Evolutionary conservation across 2,888 invertebrate genomes (phyloP), one percentile per base, ranked within the genome.

Genomic region (Andrena camellia): DNA sequence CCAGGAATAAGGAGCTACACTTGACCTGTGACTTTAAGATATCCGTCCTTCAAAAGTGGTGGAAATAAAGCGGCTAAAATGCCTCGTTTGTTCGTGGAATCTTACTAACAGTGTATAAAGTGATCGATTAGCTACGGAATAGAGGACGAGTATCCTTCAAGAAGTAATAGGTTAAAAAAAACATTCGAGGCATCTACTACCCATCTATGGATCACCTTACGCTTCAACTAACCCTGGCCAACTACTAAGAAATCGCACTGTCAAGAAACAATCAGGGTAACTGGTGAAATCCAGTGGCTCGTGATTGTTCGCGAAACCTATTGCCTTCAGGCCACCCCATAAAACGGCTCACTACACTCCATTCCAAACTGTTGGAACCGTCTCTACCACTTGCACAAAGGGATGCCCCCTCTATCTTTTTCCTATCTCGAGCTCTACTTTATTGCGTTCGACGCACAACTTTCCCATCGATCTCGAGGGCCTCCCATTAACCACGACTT

Each of bases 401-500:
- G 57, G 13, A 57, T 57, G 42, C 17, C 26, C 42, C 63, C 23
- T 63, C 13, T 13, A 23, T 8, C 29, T 2, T 10, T 42, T 29
- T 29, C 7, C 42, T 8, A 20, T 50, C 7, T n/a, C 8, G 8
- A 26, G 26, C n/a, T 29, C 0, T 7, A 48, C 29, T n/a, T 50
- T 20, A 66, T 66, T 20, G 64, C 7, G 64, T 66, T 74, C 35
- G 42, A 29, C 64, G 42, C 13, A 26, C 42, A 13, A 33, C 33
- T 31, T 23, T 29, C 17, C 13, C 23, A 35, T 31, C 35, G 42
- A 50, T 54, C 42, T 52, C 26, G 4, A 26, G 8, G 33, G 20
- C 33, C 33, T 48, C 35, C 64, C 75, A 63, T 76, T 67, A 62
- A 60, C 70, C 60, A 68, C 42, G 79, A 57, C 70, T 85, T 80